phyloP scores from a whole-genome alignment of 2,797 vertebrate species.

The Acrossocheilus fasciatus region DNA sequence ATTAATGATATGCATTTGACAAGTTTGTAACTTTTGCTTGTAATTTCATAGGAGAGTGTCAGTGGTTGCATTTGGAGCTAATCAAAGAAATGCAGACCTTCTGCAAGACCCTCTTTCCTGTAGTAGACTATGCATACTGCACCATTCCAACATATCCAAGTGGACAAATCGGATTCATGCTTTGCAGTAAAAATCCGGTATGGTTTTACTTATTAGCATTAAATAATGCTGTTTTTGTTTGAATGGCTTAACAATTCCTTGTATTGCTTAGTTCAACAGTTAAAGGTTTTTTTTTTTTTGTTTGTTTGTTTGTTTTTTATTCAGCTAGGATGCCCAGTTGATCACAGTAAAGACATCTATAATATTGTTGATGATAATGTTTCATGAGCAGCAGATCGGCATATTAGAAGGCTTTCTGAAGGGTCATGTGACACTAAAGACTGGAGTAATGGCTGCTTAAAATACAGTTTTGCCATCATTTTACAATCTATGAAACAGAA shows the following conservation, averaged over 20 bases:
- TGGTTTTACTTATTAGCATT: constrained; percentile 63
- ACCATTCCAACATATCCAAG: constrained; percentile 98
- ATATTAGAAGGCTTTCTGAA: neutral
- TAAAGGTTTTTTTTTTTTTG: neutral
- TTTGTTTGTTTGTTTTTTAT: neutral
- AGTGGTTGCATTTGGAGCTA: constrained; percentile 97
- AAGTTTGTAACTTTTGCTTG: constrained; percentile 44
- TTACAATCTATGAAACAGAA: neutral
- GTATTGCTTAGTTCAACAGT: neutral
- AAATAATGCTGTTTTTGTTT: neutral
- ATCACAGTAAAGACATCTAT: neutral
- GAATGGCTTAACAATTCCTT: neutral
- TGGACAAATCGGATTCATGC: constrained; percentile 98
- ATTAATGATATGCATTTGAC: neutral
- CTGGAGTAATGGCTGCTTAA: neutral
- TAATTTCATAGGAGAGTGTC: constrained; percentile 88
- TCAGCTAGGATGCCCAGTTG: neutral
- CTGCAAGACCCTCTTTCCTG: constrained; percentile 95
- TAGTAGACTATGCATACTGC: constrained; percentile 95
- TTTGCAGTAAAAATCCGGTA: constrained; percentile 96
- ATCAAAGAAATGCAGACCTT: constrained; percentile 98
- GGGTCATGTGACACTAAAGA: neutral
- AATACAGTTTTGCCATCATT: neutral
- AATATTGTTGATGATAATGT: neutral
- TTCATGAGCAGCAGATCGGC: neutral